Evolutionary conservation across 2,113 vertebrate genomes (phyloP).

Genomic region (Protobothrops mucrosquamatus): DNA sequence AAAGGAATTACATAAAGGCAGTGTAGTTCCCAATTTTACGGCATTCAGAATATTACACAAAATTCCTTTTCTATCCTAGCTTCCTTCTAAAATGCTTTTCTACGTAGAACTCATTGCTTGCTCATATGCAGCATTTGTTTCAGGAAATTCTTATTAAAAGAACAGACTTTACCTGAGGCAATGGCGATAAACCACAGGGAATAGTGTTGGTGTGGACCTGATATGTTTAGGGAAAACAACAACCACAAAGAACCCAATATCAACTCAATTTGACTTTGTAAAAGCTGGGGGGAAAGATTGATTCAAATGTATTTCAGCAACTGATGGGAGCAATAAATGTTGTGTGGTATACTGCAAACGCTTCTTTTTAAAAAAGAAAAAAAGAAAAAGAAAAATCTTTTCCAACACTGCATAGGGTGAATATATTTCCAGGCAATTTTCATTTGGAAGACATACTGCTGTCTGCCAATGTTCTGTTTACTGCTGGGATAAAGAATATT

Average conservation of each 20-base stretch:
- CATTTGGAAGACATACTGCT: slow-evolving; percentile 39
- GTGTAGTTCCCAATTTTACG: neutral
- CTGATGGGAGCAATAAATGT: slow-evolving; percentile 21
- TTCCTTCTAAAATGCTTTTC: neutral
- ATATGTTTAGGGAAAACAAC: slow-evolving; percentile 12
- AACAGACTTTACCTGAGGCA: slow-evolving; percentile 9
- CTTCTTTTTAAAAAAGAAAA: neutral
- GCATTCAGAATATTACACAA: slow-evolving; percentile 9
- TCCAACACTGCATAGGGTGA: slow-evolving; percentile 42
- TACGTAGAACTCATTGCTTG: neutral
- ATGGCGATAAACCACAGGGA: slow-evolving; percentile 8
- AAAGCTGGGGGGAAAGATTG: neutral
- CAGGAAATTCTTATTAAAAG: slow-evolving; percentile 13
- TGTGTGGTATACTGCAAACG: neutral
- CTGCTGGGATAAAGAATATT: slow-evolving; percentile 43
- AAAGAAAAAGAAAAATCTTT: neutral
- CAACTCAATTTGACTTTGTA: slow-evolving; percentile 2
- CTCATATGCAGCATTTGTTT: neutral
- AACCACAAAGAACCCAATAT: slow-evolving; percentile 30
- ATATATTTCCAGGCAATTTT: slow-evolving; percentile 48
- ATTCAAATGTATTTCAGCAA: slow-evolving; percentile 43
- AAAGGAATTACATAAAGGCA: neutral
- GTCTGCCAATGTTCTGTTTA: slow-evolving; percentile 49
- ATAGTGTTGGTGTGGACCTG: slow-evolving; percentile 23
- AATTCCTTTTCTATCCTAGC: slow-evolving; percentile 3